These are phyloP conservation scores for Petroica traversi DNA, from an alignment of 2,113 vertebrate genomes.

Conservation along the genomic window DNA sequence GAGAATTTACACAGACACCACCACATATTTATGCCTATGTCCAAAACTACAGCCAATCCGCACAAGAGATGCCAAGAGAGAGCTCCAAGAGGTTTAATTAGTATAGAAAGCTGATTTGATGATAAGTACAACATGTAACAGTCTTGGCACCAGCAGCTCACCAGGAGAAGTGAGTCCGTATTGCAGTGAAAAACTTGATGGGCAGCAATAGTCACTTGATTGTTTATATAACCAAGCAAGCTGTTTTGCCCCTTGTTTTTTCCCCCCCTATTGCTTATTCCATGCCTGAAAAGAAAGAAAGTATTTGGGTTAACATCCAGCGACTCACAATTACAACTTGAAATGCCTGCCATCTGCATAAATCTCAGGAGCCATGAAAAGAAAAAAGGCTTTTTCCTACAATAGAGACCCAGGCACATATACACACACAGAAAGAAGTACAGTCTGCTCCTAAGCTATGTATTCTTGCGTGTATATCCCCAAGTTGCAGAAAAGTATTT, in stretches of 20 bases:
- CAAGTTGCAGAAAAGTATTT: background rate
- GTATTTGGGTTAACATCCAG: slow-evolving; percentile 29
- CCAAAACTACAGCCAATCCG: background rate
- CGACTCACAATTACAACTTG: background rate
- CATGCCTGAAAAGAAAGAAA: background rate
- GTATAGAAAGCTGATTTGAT: background rate
- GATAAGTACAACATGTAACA: background rate
- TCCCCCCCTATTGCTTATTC: background rate
- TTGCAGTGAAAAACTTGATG: background rate
- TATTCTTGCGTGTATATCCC: background rate
- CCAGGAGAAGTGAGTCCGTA: background rate
- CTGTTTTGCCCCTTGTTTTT: background rate
- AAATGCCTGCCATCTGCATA: background rate
- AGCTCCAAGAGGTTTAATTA: slow-evolving; percentile 3
- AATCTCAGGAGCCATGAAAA: background rate
- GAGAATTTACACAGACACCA: slow-evolving; percentile 3
- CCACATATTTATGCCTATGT: background rate
- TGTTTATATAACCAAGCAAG: slow-evolving; percentile 6
- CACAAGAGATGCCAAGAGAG: background rate
- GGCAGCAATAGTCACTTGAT: background rate
- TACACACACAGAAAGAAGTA: background rate
- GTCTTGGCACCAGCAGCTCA: background rate
- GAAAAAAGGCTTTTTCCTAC: background rate
- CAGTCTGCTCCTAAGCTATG: background rate
- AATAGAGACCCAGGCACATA: background rate